Evolutionary conservation across 2,888 invertebrate genomes (phyloP).

Genomic region (Eurytoma adleriae): DNA sequence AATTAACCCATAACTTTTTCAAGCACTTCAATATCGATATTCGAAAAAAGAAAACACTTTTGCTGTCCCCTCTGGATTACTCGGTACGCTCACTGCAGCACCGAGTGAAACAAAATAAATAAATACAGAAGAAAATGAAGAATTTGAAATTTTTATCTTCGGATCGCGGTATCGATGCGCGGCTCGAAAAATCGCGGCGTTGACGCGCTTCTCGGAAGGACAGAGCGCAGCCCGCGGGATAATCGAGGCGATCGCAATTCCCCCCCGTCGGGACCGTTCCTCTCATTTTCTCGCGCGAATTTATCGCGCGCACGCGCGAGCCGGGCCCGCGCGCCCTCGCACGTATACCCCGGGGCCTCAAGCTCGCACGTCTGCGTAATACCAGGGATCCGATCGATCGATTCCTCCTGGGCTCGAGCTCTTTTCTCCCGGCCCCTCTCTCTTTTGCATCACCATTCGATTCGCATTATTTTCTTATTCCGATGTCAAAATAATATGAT

Average conservation of each 20-base stretch:
- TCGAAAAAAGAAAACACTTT: too few relatives aligned
- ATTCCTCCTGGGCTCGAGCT: slow-evolving; percentile 1
- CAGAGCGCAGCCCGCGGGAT: neutral
- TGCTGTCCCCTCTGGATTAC: too few relatives aligned
- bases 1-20: too few relatives aligned
- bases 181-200: neutral
- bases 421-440: neutral
- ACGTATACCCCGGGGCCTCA: slow-evolving; percentile 65
- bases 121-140: neutral
- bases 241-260: slow-evolving; percentile 22
- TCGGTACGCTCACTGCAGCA: too few relatives aligned
- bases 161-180: neutral
- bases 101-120: too few relatives aligned
- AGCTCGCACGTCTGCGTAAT: slow-evolving; percentile 71
- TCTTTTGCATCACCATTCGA: too few relatives aligned
- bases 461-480: neutral
- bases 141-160: slow-evolving; percentile 7
- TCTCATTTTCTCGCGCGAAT: neutral
- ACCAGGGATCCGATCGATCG: slow-evolving; percentile 69
- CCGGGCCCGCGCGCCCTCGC: slow-evolving; percentile 53
- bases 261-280: neutral
- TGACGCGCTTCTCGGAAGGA: slow-evolving; percentile 36
- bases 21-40: too few relatives aligned
- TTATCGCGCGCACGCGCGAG: neutral
- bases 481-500: neutral